Conservation (phyloP, 2,113 vertebrate genomes). For the Sturnus vulgaris region DNA sequence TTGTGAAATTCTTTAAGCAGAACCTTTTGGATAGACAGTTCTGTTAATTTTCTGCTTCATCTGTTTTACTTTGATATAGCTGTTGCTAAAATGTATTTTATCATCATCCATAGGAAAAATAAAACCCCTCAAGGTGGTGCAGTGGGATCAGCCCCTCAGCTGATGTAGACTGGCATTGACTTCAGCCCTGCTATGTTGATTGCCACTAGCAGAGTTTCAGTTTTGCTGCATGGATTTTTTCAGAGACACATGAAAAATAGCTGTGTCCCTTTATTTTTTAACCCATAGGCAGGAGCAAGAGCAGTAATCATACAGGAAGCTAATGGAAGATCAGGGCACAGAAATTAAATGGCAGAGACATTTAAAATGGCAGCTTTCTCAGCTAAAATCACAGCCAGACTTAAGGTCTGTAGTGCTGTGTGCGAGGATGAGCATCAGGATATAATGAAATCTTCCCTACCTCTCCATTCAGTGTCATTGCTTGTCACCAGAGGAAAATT, state of each 20-base stretch:
- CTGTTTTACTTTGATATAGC: not conserved
- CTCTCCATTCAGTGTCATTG: not conserved
- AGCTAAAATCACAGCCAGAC: not conserved
- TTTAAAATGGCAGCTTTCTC: not conserved
- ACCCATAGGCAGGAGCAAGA: not conserved
- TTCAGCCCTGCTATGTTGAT: not conserved
- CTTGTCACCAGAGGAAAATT: not conserved
- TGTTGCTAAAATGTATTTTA: not conserved
- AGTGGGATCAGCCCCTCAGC: not conserved
- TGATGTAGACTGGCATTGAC: not conserved
- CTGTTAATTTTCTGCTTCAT: not conserved
- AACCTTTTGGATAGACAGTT: not conserved
- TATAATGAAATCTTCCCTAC: not conserved
- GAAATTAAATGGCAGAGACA: not conserved
- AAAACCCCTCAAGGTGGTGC: not conserved
- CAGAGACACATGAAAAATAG: not conserved
- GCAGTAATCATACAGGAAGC: not conserved
- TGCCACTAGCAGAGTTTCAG: not conserved
- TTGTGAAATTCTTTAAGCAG: not conserved
- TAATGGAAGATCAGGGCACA: not conserved
- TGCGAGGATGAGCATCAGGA: fast-evolving
- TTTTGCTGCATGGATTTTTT: not conserved
- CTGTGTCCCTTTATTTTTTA: not conserved
- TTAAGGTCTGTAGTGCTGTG: not conserved
- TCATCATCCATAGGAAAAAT: not conserved